Conservation (phyloP, 2,888 invertebrate species). For the Tenthredo amoena region DNA sequence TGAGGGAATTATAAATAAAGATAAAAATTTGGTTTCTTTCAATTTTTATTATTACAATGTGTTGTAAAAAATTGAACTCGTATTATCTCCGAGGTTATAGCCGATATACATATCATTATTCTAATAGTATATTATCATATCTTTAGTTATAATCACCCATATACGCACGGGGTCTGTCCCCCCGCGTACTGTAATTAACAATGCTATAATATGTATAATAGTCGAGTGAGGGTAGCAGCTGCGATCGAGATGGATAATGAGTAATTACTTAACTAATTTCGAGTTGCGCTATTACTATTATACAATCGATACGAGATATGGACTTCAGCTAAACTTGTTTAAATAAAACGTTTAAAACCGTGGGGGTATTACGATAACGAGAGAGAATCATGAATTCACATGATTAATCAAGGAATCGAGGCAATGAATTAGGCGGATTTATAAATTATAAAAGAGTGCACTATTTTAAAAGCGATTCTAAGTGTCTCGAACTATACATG, state of each 20-base stretch:
- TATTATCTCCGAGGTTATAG: background rate
- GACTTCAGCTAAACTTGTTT: too few relatives aligned
- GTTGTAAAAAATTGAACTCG: background rate
- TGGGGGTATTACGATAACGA: too few relatives aligned
- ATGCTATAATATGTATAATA: background rate
- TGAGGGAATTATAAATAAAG: background rate
- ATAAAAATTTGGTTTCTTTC: background rate
- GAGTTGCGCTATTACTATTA: background rate
- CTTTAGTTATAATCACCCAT: background rate
- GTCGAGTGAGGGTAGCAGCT: background rate
- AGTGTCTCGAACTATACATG: too few relatives aligned
- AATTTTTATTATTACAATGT: background rate
- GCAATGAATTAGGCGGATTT: too few relatives aligned
- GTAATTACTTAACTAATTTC: background rate
- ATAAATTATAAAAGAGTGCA: too few relatives aligned
- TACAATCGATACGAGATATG: too few relatives aligned
- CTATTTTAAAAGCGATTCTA: too few relatives aligned
- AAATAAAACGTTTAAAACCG: too few relatives aligned
- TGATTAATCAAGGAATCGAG: too few relatives aligned
- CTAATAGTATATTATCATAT: background rate
- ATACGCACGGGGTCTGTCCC: background rate
- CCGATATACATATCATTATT: background rate
- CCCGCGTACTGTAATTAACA: too few relatives aligned
- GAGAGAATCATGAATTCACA: too few relatives aligned
- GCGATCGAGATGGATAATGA: background rate